phyloP scores from a whole-genome alignment of 2,888 invertebrate genomes.

The Diadegma fenestrale region DNA sequence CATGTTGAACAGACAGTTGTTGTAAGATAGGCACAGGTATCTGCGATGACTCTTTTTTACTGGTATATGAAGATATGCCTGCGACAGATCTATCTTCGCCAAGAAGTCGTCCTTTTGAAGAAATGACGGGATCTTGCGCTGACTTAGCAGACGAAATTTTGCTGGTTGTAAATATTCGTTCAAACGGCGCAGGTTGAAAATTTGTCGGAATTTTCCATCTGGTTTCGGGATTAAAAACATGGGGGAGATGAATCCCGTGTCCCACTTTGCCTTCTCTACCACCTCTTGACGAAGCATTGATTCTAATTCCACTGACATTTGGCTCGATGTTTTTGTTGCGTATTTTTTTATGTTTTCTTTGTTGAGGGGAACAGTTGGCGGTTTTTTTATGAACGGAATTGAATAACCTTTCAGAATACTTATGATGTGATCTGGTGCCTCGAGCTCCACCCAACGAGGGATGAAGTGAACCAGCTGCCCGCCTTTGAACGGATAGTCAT shows the following conservation, averaged over 20 bases:
- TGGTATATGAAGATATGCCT: neutral
- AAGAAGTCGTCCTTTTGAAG: constrained; percentile 50
- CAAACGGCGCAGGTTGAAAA: neutral
- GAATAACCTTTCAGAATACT: too few species aligned
- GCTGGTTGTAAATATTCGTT: neutral
- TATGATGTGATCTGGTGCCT: too few species aligned
- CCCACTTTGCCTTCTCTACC: constrained; percentile 1
- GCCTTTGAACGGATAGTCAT: too few species aligned
- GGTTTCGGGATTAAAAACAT: constrained; percentile 9
- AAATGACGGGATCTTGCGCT: neutral
- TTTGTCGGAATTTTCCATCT: neutral
- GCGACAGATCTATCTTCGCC: constrained; percentile 51
- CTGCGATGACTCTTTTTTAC: constrained; percentile 5
- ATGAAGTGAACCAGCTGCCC: too few species aligned
- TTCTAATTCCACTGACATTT: neutral
- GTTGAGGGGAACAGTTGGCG: neutral
- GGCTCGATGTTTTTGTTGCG: neutral
- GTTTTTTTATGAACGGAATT: too few species aligned
- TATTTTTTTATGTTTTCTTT: neutral
- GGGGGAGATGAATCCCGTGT: neutral
- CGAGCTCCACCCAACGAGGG: too few species aligned
- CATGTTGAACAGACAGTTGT: neutral
- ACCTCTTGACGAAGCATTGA: neutral
- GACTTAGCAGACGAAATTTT: constrained; percentile 12
- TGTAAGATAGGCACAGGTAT: constrained; percentile 1